Evolutionary conservation across 2,888 invertebrate species (phyloP), one percentile per base, ranked within the genome.

Genomic region (Trissolcus japonicus): DNA sequence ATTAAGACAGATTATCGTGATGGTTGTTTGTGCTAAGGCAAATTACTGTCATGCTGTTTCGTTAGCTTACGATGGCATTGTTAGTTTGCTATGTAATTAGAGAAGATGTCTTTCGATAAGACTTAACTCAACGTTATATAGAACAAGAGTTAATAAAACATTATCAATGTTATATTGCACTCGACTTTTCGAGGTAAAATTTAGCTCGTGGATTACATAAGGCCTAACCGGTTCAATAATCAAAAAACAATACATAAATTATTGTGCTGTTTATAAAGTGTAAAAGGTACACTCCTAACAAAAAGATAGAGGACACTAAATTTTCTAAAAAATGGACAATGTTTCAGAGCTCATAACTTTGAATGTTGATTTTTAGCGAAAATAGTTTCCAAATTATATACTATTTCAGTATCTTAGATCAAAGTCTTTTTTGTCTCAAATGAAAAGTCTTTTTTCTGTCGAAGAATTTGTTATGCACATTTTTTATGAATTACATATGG

Each of bases 61-160:
- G 67, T 61, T 67, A 74, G 62, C 67, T 60, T 57, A 46, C 67
- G 53, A 13, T 29, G 51, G 56, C 53, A 67, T 74, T 74, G 62
- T 67, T 66, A 73, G 73, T 73, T 73, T 61, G 46, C 66, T 51
- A 56, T 56, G 56, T 67, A 74, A 74, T 74, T 74, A 74, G 67
- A 57, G 51, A 29, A 74, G 74, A 67, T 74, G 35, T 74, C 55
- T 67, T 46, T 62, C 67, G 67, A 74, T 74, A 74, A 57, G 48
- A 67, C 56, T 56, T 35, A 61, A 66, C 55, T 56, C 57, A 29
- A 62, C 53, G 17, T 62, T 61, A 62, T 35, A 62, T 35, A 54
- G 57, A 53, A 17, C 67, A 57, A 67, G 25, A 25, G 61, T 74
- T 74, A 67, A 67, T 61, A 74, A 74, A 61, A 67, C 66, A 61